Conservation (phyloP, 2,113 vertebrate genomes). For the Theristicus caerulescens region DNA sequence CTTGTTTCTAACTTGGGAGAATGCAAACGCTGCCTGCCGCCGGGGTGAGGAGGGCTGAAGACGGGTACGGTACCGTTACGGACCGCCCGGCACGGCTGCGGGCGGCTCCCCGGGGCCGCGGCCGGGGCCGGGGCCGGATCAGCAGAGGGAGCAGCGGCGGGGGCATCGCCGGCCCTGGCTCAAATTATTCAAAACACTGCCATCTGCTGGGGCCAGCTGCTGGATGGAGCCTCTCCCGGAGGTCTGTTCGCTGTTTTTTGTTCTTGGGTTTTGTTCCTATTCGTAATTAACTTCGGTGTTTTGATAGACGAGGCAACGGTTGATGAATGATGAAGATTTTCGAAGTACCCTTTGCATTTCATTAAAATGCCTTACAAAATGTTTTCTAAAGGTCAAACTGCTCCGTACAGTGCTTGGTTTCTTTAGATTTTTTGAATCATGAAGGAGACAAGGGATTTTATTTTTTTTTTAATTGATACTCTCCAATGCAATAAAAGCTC, state of each 20-base stretch:
- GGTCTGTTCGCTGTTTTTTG: neutral
- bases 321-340: neutral
- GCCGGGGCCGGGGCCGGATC: too few species aligned
- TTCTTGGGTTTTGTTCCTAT: neutral
- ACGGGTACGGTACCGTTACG: fast-evolving
- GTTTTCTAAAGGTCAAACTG: neutral
- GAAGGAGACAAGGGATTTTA: neutral
- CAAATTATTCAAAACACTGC: slow-evolving; percentile 9
- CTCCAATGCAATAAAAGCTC: slow-evolving; percentile 6
- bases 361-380: neutral
- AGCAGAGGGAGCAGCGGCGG: too few species aligned
- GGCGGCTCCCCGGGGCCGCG: neutral
- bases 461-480: neutral
- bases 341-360: neutral
- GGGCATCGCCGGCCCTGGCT: neutral
- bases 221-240: too few species aligned
- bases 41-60: neutral
- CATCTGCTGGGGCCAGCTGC: slow-evolving; percentile 26
- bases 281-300: neutral
- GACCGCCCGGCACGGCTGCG: too few species aligned
- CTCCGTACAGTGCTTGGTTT: neutral
- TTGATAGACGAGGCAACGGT: neutral
- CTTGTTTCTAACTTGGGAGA: neutral
- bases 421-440: neutral
- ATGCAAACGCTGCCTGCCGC: fast-evolving